These are phyloP conservation scores for Pipistrellus kuhlii DNA, from an alignment of 2,797 vertebrate genomes.

Conservation along the genomic window DNA sequence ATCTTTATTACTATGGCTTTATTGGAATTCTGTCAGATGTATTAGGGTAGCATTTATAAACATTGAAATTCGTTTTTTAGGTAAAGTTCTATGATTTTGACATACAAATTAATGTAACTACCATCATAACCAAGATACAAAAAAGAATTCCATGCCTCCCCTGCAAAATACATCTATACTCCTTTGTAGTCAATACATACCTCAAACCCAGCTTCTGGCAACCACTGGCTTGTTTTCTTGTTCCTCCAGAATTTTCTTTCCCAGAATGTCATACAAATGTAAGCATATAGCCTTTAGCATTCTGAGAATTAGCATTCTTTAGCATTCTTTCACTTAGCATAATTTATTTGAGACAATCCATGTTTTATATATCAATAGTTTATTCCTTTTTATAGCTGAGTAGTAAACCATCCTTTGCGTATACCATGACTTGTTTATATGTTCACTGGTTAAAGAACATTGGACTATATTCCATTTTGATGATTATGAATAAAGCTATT, in stretches of 20 bases:
- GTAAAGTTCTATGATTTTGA: neutral
- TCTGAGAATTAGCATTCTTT: too few relatives aligned
- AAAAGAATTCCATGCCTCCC: neutral
- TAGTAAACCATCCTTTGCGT: neutral
- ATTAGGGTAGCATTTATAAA: neutral
- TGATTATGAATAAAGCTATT: neutral
- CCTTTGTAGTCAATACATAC: neutral
- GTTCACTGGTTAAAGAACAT: neutral
- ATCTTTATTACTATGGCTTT: neutral
- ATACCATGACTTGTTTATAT: neutral
- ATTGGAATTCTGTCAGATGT: neutral
- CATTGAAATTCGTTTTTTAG: neutral
- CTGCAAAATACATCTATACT: neutral
- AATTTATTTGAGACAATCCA: neutral
- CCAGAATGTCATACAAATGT: neutral
- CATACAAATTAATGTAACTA: neutral
- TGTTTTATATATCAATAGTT: neutral
- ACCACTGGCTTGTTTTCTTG: neutral
- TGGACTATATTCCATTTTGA: neutral
- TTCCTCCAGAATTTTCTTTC: neutral
- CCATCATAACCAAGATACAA: neutral
- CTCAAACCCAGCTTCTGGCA: neutral
- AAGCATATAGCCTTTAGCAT: neutral
- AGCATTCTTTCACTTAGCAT: neutral
- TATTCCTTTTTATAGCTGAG: neutral